These are phyloP conservation scores for Drosophila triauraria DNA, from an alignment of 1,140 invertebrate genomes.

Conservation along the genomic window DNA sequence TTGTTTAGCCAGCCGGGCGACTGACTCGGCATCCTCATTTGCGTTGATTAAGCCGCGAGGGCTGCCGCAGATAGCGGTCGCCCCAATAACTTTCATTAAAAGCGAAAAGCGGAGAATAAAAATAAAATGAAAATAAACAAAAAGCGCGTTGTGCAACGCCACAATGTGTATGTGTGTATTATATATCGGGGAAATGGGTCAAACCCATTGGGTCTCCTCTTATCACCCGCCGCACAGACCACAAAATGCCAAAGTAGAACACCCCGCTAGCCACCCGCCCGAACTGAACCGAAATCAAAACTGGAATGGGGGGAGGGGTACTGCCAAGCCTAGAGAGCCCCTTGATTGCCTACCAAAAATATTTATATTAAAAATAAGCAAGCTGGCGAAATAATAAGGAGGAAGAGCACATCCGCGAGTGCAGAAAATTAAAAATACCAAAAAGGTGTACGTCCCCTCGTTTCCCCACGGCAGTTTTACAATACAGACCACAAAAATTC, in stretches of 20 bases:
- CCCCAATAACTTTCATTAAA: slow-evolving; percentile 70
- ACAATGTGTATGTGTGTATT: slow-evolving; percentile 13
- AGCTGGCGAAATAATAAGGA: slow-evolving; percentile 10
- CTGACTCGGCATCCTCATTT: slow-evolving; percentile 60
- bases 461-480: background rate
- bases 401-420: background rate
- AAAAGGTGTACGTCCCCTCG: slow-evolving; percentile 5
- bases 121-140: slow-evolving; percentile 50
- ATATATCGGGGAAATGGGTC: slow-evolving; percentile 56
- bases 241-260: slow-evolving; percentile 33
- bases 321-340: background rate
- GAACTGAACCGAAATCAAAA: slow-evolving; percentile 49
- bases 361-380: slow-evolving; percentile 61
- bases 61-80: slow-evolving; percentile 42
- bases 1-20: slow-evolving; percentile 6
- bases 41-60: slow-evolving; percentile 66
- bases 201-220: slow-evolving; percentile 45
- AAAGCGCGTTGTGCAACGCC: slow-evolving; percentile 38
- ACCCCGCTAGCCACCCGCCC: slow-evolving; percentile 1
- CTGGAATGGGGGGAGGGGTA: slow-evolving; percentile 7
- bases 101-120: slow-evolving; percentile 39
- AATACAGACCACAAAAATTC: background rate
- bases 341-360: slow-evolving; percentile 24
- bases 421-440: slow-evolving; percentile 1
- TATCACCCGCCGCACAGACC: slow-evolving; percentile 27